A percentile compares a stretch with the other conserved stretches of the same genome.
These are phyloP conservation scores for Turnix velox DNA, from an alignment of 2,113 vertebrate genomes.

Conservation along the genomic window DNA sequence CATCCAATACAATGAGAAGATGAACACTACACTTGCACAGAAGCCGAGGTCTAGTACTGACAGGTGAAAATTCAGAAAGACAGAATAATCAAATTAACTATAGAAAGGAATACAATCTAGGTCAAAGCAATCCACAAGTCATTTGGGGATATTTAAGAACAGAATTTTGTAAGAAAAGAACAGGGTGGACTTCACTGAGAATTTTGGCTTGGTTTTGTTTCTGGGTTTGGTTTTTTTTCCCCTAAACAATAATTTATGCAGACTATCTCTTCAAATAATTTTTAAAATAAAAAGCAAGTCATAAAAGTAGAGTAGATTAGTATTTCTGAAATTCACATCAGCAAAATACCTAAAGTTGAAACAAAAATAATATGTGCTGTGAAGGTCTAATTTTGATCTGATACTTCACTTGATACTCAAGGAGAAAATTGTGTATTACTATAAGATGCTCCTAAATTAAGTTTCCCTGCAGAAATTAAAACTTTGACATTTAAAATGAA, in stretches of 20 bases:
- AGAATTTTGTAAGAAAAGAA: background rate
- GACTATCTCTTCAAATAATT: background rate
- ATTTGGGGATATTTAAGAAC: background rate
- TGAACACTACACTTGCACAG: background rate
- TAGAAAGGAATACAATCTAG: background rate
- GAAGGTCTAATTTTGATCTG: constrained; percentile 35
- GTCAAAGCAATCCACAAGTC: background rate
- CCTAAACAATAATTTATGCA: background rate
- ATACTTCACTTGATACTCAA: constrained; percentile 7
- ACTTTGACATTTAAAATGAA: constrained; percentile 59
- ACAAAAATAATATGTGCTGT: background rate
- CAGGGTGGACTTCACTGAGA: background rate
- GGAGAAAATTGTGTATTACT: background rate
- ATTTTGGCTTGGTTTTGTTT: background rate
- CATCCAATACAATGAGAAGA: background rate
- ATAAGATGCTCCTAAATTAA: constrained; percentile 46
- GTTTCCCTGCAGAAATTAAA: constrained; percentile 37
- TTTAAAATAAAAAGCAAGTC: background rate
- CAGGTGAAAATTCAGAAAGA: background rate
- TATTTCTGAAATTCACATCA: background rate
- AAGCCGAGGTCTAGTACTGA: background rate
- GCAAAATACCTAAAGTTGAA: background rate
- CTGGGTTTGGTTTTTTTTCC: background rate
- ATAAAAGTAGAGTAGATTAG: background rate
- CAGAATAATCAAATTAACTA: background rate